phyloP scores from a whole-genome alignment of 2,113 vertebrate genomes.

The Clarias macrocephalus region DNA sequence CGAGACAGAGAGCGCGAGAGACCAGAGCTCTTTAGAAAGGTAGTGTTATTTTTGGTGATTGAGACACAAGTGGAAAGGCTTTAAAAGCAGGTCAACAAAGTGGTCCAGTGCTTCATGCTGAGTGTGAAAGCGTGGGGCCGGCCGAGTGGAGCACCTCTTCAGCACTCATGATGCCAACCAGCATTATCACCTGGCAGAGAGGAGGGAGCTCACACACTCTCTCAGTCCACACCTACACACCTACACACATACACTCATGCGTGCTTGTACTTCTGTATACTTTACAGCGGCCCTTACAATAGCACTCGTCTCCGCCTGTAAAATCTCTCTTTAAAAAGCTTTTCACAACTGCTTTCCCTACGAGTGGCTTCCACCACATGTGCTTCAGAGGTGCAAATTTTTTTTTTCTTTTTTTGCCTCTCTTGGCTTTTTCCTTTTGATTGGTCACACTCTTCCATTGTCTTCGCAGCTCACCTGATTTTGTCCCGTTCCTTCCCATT shows the following conservation, averaged over 20 bases:
- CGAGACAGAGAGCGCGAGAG: slow-evolving; percentile 42
- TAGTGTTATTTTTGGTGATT: slow-evolving; percentile 79
- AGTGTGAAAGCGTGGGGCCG: slow-evolving; percentile 62
- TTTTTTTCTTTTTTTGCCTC: background rate
- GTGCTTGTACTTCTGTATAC: slow-evolving; percentile 33
- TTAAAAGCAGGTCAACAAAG: slow-evolving; percentile 73
- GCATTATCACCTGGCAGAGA: slow-evolving; percentile 48
- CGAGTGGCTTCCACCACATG: slow-evolving; percentile 10
- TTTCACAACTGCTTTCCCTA: slow-evolving; percentile 37
- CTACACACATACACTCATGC: slow-evolving; percentile 22
- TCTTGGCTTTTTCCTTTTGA: slow-evolving; percentile 18
- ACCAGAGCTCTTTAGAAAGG: slow-evolving; percentile 67
- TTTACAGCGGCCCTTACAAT: slow-evolving; percentile 28
- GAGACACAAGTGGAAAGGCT: slow-evolving; percentile 70
- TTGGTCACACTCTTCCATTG: slow-evolving; percentile 16
- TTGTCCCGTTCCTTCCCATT: slow-evolving; percentile 44
- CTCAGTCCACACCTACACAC: slow-evolving; percentile 49
- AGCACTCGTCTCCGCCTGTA: slow-evolving; percentile 41
- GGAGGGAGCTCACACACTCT: slow-evolving; percentile 34
- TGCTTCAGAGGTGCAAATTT: slow-evolving; percentile 20
- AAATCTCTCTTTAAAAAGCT: slow-evolving; percentile 44
- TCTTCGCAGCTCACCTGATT: slow-evolving; percentile 42
- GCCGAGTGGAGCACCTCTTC: slow-evolving; percentile 61
- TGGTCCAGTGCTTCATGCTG: slow-evolving; percentile 68
- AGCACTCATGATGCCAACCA: slow-evolving; percentile 56